A percentile compares a stretch with the other conserved stretches of the same genome.
Evolutionary conservation across 1,140 invertebrate genomes (phyloP).

Genomic region (Bombus confusus): DNA sequence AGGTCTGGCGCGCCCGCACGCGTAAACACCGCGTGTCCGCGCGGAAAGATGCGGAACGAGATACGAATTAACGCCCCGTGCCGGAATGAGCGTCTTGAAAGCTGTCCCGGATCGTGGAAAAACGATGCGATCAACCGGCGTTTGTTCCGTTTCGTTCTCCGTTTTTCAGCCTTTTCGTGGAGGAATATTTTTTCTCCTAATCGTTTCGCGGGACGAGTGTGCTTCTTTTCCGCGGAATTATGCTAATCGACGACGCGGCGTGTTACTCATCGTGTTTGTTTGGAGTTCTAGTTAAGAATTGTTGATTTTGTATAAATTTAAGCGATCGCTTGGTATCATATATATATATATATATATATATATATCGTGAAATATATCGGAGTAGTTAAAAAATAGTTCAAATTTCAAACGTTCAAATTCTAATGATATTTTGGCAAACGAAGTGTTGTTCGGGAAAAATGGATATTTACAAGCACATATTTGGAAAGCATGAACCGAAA

Average conservation of each 20-base stretch:
- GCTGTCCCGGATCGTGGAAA: slow-evolving; percentile 20
- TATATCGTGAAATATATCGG: not conserved
- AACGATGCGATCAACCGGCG: slow-evolving; percentile 11
- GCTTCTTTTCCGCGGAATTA: too few relatives aligned
- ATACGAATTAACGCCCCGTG: slow-evolving; percentile 48
- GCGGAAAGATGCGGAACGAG: slow-evolving; percentile 29
- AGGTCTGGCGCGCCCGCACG: not conserved
- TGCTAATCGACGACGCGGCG: not conserved
- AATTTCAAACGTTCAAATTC: not conserved
- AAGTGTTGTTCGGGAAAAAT: not conserved
- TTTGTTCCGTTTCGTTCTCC: not conserved
- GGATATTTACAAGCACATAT: not conserved
- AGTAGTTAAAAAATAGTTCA: not conserved
- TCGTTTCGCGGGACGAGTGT: not conserved
- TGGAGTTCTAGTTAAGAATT: not conserved
- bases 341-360: too few relatives aligned
- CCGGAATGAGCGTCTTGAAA: slow-evolving; percentile 1
- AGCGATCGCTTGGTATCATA: not conserved
- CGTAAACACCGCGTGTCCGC: slow-evolving; percentile 6
- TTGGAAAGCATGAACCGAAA: not conserved
- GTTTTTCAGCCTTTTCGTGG: not conserved
- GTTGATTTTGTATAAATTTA: not conserved
- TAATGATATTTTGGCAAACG: not conserved
- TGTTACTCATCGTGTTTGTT: not conserved
- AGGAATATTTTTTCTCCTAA: not conserved